Percentiles rank a stretch among this genome's conserved stretches.
Conservation (phyloP, 2,797 vertebrate species). For the Phataginus tricuspis region DNA sequence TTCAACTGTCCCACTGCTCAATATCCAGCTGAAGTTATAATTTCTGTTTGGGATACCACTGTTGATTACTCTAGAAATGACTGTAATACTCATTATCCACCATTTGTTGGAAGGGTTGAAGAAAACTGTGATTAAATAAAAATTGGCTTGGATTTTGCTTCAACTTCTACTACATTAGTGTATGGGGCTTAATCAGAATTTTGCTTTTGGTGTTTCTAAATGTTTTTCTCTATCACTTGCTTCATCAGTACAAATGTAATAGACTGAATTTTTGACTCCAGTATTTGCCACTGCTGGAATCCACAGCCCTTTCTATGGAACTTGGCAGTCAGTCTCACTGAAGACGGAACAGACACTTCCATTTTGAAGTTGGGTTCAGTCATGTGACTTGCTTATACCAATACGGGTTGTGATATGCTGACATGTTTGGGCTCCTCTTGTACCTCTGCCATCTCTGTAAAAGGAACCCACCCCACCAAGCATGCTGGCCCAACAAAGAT, state of each 20-base stretch:
- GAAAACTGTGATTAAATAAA: constrained; percentile 78
- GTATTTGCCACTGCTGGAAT: neutral
- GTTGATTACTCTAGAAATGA: constrained; percentile 78
- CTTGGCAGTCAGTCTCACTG: neutral
- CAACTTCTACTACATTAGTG: constrained; percentile 49
- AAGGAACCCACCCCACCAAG: neutral
- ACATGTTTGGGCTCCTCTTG: neutral
- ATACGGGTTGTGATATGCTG: fast-evolving
- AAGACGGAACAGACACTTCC: fast-evolving
- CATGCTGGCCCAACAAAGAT: neutral
- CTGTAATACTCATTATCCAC: constrained; percentile 77
- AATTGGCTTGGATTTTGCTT: constrained; percentile 68
- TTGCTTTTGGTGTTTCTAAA: constrained; percentile 58
- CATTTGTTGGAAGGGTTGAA: constrained; percentile 75
- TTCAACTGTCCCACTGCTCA: constrained; percentile 70
- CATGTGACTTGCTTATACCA: neutral
- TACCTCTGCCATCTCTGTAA: neutral
- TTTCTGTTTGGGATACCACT: constrained; percentile 79
- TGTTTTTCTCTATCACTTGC: constrained; percentile 40
- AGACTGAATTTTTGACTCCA: neutral
- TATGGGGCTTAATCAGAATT: constrained; percentile 67
- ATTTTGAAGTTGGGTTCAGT: neutral
- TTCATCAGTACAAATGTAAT: constrained; percentile 8
- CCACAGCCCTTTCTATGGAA: neutral
- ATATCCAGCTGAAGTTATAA: constrained; percentile 80